Evolutionary conservation across 2,797 vertebrate genomes (phyloP).

Genomic region (Luscinia megarhynchos): DNA sequence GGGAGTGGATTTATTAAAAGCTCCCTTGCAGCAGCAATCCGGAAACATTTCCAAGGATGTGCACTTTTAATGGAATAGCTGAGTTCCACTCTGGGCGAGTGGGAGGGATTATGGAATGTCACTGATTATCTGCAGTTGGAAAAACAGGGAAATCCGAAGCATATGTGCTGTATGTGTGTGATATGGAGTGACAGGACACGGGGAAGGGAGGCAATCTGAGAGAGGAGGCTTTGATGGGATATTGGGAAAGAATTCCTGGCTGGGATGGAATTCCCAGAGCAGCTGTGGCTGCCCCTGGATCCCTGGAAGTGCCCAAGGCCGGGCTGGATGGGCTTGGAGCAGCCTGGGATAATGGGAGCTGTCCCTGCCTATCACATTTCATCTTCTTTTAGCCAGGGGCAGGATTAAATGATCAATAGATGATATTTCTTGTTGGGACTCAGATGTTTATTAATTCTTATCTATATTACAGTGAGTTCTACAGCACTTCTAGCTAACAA

Average conservation of each 20-base stretch:
- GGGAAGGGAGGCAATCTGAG: neutral
- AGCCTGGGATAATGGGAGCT: rapidly evolving
- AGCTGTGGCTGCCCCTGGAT: neutral
- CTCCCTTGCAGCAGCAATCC: slow-evolving; percentile 16
- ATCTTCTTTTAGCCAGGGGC: too few relatives aligned
- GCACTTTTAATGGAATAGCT: slow-evolving; percentile 9
- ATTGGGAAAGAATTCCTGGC: neutral
- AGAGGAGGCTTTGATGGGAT: neutral
- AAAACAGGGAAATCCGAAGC: neutral
- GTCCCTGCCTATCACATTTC: neutral
- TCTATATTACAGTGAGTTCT: too few relatives aligned
- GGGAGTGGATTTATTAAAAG: slow-evolving; percentile 51
- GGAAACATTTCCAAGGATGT: slow-evolving; percentile 22
- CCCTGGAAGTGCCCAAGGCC: neutral
- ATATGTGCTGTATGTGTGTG: rapidly evolving
- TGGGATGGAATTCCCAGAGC: neutral
- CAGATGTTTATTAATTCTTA: too few relatives aligned
- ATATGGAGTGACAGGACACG: neutral
- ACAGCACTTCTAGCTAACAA: too few relatives aligned
- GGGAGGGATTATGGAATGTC: neutral
- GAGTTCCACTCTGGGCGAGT: neutral
- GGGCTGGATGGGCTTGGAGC: neutral
- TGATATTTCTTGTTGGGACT: too few relatives aligned
- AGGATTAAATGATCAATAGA: too few relatives aligned
- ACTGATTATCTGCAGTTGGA: neutral